phyloP scores from a whole-genome alignment of 2,113 vertebrate genomes.

The Globicephala melas region DNA sequence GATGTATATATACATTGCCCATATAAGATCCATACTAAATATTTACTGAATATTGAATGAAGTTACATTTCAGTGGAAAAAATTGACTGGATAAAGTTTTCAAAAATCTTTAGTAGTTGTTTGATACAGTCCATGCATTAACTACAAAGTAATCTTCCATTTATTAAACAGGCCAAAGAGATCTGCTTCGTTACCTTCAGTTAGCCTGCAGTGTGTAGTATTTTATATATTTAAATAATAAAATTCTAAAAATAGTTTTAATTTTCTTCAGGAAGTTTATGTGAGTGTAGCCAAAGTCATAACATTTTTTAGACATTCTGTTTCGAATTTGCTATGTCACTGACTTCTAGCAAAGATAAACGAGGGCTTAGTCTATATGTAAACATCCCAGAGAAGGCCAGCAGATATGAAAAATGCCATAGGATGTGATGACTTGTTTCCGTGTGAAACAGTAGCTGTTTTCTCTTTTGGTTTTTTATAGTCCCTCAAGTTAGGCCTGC shows the following conservation, averaged over 20 bases:
- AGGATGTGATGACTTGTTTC: not conserved
- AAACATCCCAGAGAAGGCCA: not conserved
- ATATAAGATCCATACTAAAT: not conserved
- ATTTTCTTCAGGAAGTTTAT: not conserved
- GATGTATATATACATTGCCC: not conserved
- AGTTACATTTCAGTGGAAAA: not conserved
- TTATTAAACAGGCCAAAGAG: not conserved
- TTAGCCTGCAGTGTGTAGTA: not conserved
- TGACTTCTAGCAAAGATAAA: not conserved
- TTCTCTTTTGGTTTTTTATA: not conserved
- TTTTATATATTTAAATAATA: slow-evolving; percentile 9
- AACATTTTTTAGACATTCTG: not conserved
- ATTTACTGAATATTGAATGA: not conserved
- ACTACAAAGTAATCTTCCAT: not conserved
- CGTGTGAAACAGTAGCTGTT: not conserved
- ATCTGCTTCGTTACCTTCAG: not conserved
- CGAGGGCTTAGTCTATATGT: not conserved
- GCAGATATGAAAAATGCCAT: not conserved
- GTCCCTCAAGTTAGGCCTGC: not conserved
- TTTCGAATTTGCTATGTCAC: not conserved
- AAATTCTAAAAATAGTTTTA: not conserved
- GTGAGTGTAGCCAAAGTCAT: not conserved
- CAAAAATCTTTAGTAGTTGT: not conserved
- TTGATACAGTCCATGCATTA: not conserved
- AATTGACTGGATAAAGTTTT: not conserved